Evolutionary conservation across 2,113 vertebrate genomes (phyloP), one percentile per base, ranked within the genome.

Genomic region (Hiodon alosoides): DNA sequence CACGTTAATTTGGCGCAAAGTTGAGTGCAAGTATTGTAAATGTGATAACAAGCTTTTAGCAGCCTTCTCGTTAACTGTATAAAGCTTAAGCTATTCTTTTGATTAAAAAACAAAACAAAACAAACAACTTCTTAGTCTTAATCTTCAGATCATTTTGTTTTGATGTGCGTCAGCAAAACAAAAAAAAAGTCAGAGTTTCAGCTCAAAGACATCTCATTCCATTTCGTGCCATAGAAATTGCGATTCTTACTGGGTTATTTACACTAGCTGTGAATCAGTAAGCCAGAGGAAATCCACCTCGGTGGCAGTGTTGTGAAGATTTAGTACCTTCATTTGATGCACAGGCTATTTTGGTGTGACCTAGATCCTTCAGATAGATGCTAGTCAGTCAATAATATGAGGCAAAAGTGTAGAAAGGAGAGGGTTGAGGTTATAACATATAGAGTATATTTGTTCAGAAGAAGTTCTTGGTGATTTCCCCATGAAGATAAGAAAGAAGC

Each of bases 91-190:
- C 31, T 31, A 31, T 31, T 31, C 31, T 31, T 31, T 31, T 31
- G 54, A 70, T 70, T 70, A 52, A 17, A 55, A 57, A 31, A 5
- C 17, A 55, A 57, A 31, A 5, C 17, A 55, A 70, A 58, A 13
- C 53, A 11, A 7, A 16, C 3, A 7, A 59, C 9, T 59, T 14
- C 4, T 59, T 59, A 64, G 31, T 31, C 31, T 31, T 31, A 31
- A 31, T 31, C 31, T 31, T 31, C 31, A 31, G 31, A 64, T 13
- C 3, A 64, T 16, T 64, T 53, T 55, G 46, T 73, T 71, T 79
- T 68, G 46, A 72, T 54, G n/a, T 76, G 73, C 46, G 17, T 67
- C 59, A 65, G 61, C 55, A 55, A 76, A 60, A 58, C 3, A 67
- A 55, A 59, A 9, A 50, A 50, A 11, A 67, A 50, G 69, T 67